Evolutionary conservation across 2,797 vertebrate genomes (phyloP), one percentile per base, ranked within the genome.

Genomic region (Amblyopsis hoosieri): DNA sequence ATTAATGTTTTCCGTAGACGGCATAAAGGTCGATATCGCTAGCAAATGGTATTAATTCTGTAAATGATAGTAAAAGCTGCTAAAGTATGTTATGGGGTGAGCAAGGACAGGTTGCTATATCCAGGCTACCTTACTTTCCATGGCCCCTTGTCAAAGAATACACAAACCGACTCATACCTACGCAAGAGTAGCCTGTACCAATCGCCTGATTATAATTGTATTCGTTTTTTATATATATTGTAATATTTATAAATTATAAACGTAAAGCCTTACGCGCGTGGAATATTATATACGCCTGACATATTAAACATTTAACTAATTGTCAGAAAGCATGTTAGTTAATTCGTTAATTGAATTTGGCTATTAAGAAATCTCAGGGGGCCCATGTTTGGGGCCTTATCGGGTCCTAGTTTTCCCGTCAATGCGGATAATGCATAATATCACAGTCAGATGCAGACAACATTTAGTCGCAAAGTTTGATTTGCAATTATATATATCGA

Each of bases 91-190:
- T 72, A 66, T 72, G 37, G 74, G 14, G 62, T 71, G 57, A 63
- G 59, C 60, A 65, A 14, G 33, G 49, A 75, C 45, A 74, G 7
- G 69, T 31, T 74, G 54, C 65, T 64, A 81, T 71, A 66, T 64
- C 54, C 51, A 51, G 55, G 71, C 75, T 85, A 68, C 71, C 85
- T 81, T 75, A 80, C 72, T 87, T 86, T 81, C 78, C 70, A 66
- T 67, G 69, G 78, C 77, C 15, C 49, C 31, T 77, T 67, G 77
- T 75, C 78, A 76, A 46, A 45, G 54, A 64, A 78, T 33, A 77
- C 65, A 78, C 76, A 73, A 64, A 29, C 62, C 49, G 19, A 64
- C 66, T 75, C 65, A 64, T 64, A 77, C 45, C 75, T 71, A 84
- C 86, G 75, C 75, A 72, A 57, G 74, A 77, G 82, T 1, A 10